Percentiles rank a stretch among this genome's conserved stretches.
Evolutionary conservation across 2,888 invertebrate species (phyloP).

Genomic region (Drosophila pseudotalamancana): DNA sequence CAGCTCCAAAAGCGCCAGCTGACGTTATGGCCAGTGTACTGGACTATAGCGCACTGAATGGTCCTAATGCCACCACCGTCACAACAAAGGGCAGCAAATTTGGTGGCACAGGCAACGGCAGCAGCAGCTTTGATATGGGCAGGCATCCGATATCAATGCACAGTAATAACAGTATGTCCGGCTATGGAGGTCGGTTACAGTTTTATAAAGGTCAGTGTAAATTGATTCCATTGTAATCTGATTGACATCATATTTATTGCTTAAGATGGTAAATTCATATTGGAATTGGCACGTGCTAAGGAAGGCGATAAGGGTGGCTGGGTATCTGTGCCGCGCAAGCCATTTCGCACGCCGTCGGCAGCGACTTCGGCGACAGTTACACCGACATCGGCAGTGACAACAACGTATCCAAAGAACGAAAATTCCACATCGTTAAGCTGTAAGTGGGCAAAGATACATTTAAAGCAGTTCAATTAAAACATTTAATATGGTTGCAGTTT

Average conservation of each 20-base stretch:
- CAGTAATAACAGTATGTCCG: slow-evolving; percentile 57
- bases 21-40: slow-evolving; percentile 73
- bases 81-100: slow-evolving; percentile 51
- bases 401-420: slow-evolving; percentile 87
- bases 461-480: not conserved
- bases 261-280: slow-evolving; percentile 94
- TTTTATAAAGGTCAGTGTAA: slow-evolving; percentile 84
- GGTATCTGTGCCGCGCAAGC: slow-evolving; percentile 95
- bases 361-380: slow-evolving; percentile 86
- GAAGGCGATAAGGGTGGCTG: slow-evolving; percentile 93
- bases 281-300: slow-evolving; percentile 91
- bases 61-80: slow-evolving; percentile 39
- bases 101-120: slow-evolving; percentile 35
- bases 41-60: slow-evolving; percentile 72
- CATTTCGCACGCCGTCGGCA: slow-evolving; percentile 93
- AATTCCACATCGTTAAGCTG: slow-evolving; percentile 93
- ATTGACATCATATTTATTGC: slow-evolving; percentile 7
- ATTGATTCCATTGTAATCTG: no score
- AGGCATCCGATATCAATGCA: slow-evolving; percentile 77
- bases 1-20: slow-evolving; percentile 49
- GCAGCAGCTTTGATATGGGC: slow-evolving; percentile 74
- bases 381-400: slow-evolving; percentile 82
- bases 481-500: slow-evolving; percentile 86
- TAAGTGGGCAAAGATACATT: slow-evolving; percentile 82
- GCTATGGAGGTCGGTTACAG: slow-evolving; percentile 83